Evolutionary conservation across 2,888 invertebrate species (phyloP).

Genomic region (Brassicogethes aeneus): DNA sequence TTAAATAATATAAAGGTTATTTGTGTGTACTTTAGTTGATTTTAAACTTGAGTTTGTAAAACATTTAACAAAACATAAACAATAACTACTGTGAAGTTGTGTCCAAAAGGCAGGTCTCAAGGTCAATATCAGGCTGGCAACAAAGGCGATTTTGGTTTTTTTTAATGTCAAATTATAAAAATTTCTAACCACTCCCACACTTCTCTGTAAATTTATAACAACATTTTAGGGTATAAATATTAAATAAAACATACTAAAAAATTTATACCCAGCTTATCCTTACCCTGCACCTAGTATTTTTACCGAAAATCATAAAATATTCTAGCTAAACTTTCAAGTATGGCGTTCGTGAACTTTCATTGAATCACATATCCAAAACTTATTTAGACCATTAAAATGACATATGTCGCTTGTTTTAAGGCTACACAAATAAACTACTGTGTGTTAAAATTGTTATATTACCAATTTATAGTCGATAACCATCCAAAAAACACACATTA

Average conservation of each 20-base stretch:
- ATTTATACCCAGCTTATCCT: no score
- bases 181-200: constrained; percentile 17
- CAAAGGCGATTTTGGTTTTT: constrained; percentile 30
- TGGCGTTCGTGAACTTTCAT: constrained; percentile 20
- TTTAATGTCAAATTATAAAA: constrained; percentile 24
- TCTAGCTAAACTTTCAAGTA: constrained; percentile 14
- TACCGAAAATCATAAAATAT: no score
- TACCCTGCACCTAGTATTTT: no score
- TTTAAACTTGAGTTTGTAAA: no score
- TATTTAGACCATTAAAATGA: constrained; percentile 22
- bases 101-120: constrained; percentile 26
- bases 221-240: no score
- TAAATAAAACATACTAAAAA: no score
- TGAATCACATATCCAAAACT: constrained; percentile 14
- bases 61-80: constrained; percentile 26
- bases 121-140: constrained; percentile 36
- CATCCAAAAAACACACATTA: constrained; percentile 35
- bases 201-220: no score
- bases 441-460: constrained; percentile 23
- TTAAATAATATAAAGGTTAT: no score
- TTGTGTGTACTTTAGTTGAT: no score
- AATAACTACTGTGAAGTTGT: constrained; percentile 22
- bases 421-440: constrained; percentile 14
- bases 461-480: constrained; percentile 32
- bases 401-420: constrained; percentile 22